A percentile compares a stretch with the other conserved stretches of the same genome.
These are phyloP conservation scores for Synanthedon tipuliformis DNA, from an alignment of 2,888 invertebrate genomes.

Conservation along the genomic window DNA sequence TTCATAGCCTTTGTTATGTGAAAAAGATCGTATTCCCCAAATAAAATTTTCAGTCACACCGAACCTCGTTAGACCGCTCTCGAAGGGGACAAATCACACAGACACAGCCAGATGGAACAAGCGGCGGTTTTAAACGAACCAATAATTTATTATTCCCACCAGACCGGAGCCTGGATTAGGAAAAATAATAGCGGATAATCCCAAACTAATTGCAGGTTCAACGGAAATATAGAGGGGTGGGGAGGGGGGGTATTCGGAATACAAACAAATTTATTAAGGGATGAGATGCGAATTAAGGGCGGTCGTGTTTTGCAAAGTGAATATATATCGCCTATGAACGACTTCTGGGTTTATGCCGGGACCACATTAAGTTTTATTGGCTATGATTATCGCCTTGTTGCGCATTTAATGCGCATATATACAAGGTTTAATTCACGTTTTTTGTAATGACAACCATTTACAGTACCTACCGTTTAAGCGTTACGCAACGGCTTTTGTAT, in stretches of 20 bases:
- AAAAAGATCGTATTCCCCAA: no score
- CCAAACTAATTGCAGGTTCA: neutral
- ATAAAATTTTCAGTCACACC: conserved; percentile 21
- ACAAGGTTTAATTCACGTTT: no score
- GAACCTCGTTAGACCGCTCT: conserved; percentile 23
- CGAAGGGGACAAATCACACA: conserved; percentile 19
- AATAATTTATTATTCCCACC: conserved; percentile 31
- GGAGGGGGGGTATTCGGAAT: neutral
- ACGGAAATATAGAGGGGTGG: neutral
- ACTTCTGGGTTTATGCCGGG: no score
- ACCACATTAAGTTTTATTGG: no score
- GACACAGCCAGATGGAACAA: conserved; percentile 23
- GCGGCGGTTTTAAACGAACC: conserved; percentile 19
- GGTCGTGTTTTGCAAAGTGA: neutral
- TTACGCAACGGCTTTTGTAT: no score
- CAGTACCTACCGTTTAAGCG: no score
- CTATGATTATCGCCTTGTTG: no score
- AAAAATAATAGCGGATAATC: conserved; percentile 30
- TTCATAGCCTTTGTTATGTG: no score
- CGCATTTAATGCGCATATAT: no score
- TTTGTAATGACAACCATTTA: no score
- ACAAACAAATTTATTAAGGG: neutral
- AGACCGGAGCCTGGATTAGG: conserved; percentile 23
- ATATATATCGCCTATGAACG: neutral
- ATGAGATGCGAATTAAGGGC: neutral